Conservation (phyloP, 2,797 vertebrate genomes). For the Propithecus deckenii region DNA sequence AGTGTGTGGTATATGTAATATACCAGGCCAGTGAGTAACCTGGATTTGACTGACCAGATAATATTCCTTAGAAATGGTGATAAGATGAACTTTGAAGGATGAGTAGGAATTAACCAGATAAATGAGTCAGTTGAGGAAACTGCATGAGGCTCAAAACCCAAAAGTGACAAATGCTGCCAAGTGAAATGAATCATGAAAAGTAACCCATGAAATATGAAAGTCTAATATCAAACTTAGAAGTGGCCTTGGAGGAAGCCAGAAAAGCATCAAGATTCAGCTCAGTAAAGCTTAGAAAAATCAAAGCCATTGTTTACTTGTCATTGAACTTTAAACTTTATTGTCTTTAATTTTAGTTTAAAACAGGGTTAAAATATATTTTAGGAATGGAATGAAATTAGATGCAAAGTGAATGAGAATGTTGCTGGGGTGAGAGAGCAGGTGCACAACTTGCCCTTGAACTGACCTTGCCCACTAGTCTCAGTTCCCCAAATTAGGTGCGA, state of each 20-base stretch:
- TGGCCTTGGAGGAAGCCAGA: neutral
- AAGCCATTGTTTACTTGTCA: neutral
- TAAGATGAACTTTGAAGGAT: neutral
- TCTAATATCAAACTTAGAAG: neutral
- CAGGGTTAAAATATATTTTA: constrained; percentile 4
- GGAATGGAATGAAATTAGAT: neutral
- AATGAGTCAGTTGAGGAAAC: neutral
- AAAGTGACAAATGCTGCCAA: neutral
- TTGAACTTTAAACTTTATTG: neutral
- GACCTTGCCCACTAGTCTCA: neutral
- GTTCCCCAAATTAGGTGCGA: neutral
- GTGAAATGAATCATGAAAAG: neutral
- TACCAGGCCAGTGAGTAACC: neutral
- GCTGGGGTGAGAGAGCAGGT: neutral
- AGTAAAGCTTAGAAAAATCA: neutral
- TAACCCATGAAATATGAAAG: neutral
- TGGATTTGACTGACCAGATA: neutral
- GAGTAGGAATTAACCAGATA: neutral
- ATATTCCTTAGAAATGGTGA: neutral
- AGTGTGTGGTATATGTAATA: neutral
- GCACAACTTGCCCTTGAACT: neutral
- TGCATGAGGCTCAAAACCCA: neutral
- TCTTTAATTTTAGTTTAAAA: constrained; percentile 9
- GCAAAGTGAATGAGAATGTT: neutral
- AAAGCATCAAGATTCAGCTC: neutral